Evolutionary conservation across 2,113 vertebrate genomes (phyloP).

Genomic region (Lichenostomus cassidix): DNA sequence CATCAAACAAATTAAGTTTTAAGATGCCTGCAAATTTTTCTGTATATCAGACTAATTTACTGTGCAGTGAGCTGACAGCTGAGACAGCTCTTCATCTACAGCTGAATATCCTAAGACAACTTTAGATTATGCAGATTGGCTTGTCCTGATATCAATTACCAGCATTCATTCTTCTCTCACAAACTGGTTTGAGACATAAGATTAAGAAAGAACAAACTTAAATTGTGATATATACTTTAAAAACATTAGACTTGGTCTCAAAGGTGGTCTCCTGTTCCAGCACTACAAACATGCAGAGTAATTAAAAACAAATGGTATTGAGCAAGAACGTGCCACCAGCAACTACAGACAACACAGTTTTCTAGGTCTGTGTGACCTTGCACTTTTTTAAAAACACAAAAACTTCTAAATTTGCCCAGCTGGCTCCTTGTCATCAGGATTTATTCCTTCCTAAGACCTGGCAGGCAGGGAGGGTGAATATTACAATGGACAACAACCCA

Average conservation of each 20-base stretch:
- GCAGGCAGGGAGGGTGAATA: background rate
- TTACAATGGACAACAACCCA: background rate
- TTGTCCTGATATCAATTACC: background rate
- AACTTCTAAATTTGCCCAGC: background rate
- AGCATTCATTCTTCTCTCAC: background rate
- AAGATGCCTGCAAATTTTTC: background rate
- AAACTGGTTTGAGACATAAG: background rate
- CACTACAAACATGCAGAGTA: background rate
- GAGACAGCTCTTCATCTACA: background rate
- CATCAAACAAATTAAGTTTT: background rate
- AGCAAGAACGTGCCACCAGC: background rate
- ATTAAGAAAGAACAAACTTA: background rate
- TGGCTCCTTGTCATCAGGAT: background rate
- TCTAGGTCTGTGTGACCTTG: background rate
- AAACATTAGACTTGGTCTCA: conserved; percentile 16
- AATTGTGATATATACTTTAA: background rate
- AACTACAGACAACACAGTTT: background rate
- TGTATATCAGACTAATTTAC: background rate
- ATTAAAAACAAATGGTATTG: conserved; percentile 57
- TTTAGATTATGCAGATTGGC: background rate
- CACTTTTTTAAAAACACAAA: background rate
- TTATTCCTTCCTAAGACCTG: background rate
- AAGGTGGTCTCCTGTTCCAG: conserved; percentile 40
- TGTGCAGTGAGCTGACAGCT: background rate
- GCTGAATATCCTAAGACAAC: background rate